Base-by-base conservation (phyloP, 2,113 vertebrate genomes). In the Colinus virginianus region DNA sequence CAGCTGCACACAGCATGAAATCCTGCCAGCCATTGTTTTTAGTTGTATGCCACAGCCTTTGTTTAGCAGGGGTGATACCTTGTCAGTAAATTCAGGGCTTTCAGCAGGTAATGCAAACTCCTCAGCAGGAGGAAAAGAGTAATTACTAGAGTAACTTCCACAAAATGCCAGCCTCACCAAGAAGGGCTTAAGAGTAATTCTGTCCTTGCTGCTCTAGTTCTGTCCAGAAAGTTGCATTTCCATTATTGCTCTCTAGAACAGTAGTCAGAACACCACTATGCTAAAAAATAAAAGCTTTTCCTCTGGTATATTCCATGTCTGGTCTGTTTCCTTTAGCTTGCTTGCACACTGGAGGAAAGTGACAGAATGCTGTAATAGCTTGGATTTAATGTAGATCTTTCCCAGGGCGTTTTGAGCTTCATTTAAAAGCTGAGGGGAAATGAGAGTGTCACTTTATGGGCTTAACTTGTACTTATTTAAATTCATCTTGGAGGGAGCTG, bases 361-460 rank as follows among this genome's bases (percentile, higher is more conserved):
- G 74, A 77, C 80, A 0, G 0, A 75, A 28, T 55, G 67, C 38
- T 84, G 25, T 70, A 72, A 42, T 63, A 79, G 79, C 59, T 32
- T 84, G 59, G 69, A 70, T 90, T 90, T 86, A 83, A 79, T 28
- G 45, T 30, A 25, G 34, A 40, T 78, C 56, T 71, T 86, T 86
- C 55, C 0, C 0, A 56, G 93, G 72, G n/a, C 43, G 42, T 84
- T 93, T 95, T 42, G 94, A 78, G 64, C 71, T 88, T 93, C 66
- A 82, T 77, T 93, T 90, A 77, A 88, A 93, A 92, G 74, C 58
- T 78, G 32, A 78, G 62, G 62, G 86, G 83, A 86, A 90, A 76
- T 1, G 2, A 78, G 53, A 84, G 61, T 78, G 58, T 95, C 26
- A 28, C n/a, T 79, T 70, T 70, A 91, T 70, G 26, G 46, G 28